Percentiles rank a stretch among this genome's conserved stretches.
Evolutionary conservation across 1,140 invertebrate genomes (phyloP).

Genomic region (Nephotettix cincticeps): DNA sequence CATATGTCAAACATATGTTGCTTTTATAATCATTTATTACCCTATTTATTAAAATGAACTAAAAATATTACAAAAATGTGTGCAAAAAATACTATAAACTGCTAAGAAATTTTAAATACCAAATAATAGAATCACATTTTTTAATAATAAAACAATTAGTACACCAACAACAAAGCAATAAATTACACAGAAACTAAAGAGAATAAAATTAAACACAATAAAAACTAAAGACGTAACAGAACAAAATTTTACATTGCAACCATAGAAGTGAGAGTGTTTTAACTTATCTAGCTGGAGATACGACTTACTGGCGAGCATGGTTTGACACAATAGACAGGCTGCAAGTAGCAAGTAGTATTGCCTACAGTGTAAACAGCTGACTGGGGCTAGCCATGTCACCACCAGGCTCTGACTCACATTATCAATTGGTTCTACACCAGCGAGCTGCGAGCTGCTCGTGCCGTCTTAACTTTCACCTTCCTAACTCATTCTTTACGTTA

Average conservation of each 20-base stretch:
- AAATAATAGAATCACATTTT: too few relatives aligned
- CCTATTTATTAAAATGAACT: too few relatives aligned
- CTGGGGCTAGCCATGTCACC: too few relatives aligned
- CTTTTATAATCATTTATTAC: too few relatives aligned
- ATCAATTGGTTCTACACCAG: constrained; percentile 20
- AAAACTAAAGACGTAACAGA: neutral
- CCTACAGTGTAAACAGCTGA: too few relatives aligned
- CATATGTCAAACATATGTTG: too few relatives aligned
- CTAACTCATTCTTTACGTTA: too few relatives aligned
- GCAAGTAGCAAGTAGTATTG: neutral
- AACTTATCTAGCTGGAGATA: neutral
- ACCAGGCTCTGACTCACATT: neutral
- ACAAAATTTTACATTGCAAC: neutral
- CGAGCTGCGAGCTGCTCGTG: neutral
- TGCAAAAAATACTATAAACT: too few relatives aligned
- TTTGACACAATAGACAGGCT: neutral
- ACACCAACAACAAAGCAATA: neutral
- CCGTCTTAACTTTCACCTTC: too few relatives aligned
- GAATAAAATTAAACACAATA: neutral
- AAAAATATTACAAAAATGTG: too few relatives aligned
- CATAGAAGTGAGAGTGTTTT: neutral
- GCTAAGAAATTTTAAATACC: too few relatives aligned
- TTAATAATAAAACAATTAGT: too few relatives aligned
- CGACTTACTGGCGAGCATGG: neutral
- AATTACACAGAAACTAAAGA: neutral